phyloP scores from a whole-genome alignment of 2,888 invertebrate genomes.

The Eristalis intricaria region DNA sequence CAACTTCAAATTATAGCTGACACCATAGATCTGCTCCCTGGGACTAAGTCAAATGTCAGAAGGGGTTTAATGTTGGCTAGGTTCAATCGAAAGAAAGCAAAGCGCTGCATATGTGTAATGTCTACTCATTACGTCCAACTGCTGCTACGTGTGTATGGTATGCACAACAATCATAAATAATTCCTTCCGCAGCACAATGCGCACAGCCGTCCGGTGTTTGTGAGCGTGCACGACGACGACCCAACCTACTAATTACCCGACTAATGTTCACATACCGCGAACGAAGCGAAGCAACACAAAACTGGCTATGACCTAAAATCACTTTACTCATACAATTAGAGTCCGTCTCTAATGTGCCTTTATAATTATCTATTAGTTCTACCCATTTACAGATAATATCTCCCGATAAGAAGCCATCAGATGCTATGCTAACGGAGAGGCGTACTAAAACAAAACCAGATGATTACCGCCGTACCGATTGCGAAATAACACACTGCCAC shows the following conservation, averaged over 20 bases:
- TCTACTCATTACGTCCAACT: background rate
- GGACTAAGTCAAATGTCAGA: background rate
- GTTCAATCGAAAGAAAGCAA: background rate
- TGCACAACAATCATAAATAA: background rate
- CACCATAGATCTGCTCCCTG: too few species aligned
- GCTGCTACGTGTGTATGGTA: background rate
- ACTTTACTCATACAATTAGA: background rate
- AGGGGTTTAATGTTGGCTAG: background rate
- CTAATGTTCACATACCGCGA: background rate
- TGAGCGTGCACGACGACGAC: background rate
- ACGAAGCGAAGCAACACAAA: background rate
- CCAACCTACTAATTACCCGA: background rate
- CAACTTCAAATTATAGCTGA: too few species aligned
- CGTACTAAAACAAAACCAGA: background rate
- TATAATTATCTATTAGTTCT: conserved; percentile 25
- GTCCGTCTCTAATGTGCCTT: background rate
- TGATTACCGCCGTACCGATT: conserved; percentile 8
- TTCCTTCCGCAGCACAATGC: background rate
- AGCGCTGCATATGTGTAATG: background rate
- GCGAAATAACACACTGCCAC: conserved; percentile 26
- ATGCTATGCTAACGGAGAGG: background rate
- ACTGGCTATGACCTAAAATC: conserved; percentile 13
- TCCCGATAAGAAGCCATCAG: conserved; percentile 22
- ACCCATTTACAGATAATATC: conserved; percentile 13
- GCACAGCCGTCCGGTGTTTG: background rate